Base-by-base conservation (phyloP, 2,113 vertebrate species). In the Lonchura striata region DNA sequence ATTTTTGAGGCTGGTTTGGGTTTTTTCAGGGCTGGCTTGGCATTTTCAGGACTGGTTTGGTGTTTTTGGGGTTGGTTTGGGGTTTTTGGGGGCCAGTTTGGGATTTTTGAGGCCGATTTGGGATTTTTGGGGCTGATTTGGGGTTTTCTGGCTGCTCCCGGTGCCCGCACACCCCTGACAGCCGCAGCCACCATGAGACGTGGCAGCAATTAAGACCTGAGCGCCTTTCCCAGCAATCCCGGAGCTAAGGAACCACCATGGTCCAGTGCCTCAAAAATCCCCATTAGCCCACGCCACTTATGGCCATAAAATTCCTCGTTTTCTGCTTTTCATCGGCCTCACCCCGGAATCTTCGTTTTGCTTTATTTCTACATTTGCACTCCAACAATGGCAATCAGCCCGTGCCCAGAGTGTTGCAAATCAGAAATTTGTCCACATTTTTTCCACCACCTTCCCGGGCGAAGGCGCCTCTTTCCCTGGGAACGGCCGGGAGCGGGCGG, bases 31-130 rank as follows among this genome's bases (percentile, higher is more conserved):
- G 2, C 4, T 5, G 11, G 6, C 24, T 53, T 13, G 20, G 3
- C 1, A 2, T 70, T 30, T 37, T 20, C 4, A 3, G 6, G n/a
- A 11, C 21, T 2, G 3, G 5, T 33, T 53, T 33, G 30, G 4
- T 4, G 2, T 74, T 74, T 44, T 44, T 4, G 2, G 10, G 7
- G 10, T 25, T 4, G 4, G 2, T 31, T 52, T 23, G 27, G 2
- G 10, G 2, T 71, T 71, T 53, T 71, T 2, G 2, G 35, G 6
- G 9, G 3, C 10, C 1, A 1, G 2, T 12, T 37, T 37, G 19
- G 6, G 2, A 1, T 57, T 35, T 46, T 41, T 1, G 0, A 4
- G 8, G 2, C 25, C 0, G 5, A 1, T 10, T 22, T 44, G 37
- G 2, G 4, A 18, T 66, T 66, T 66, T 47, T 0, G 1, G 11